Conservation (phyloP, 2,797 vertebrate genomes). For the Gorsachius magnificus region DNA sequence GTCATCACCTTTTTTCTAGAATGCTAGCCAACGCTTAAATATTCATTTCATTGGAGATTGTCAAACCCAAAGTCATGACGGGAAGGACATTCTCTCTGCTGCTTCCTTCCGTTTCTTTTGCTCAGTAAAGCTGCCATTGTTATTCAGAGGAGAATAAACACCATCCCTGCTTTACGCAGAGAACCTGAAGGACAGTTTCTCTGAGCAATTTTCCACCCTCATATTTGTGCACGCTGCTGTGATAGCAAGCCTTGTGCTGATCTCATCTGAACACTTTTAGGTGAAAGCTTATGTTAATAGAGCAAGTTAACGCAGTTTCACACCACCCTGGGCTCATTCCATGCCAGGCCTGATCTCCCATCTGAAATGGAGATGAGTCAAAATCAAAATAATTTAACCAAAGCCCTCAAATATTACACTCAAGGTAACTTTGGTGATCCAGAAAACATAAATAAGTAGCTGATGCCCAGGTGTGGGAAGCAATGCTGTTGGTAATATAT, state of each 20-base stretch:
- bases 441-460: not conserved
- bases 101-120: not conserved
- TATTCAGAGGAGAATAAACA: not conserved
- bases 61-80: not conserved
- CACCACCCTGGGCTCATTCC: not conserved
- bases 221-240: not conserved
- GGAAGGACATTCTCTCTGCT: not conserved
- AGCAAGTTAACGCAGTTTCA: not conserved
- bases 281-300: not conserved
- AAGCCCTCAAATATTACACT: not conserved
- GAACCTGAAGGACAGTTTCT: not conserved
- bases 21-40: not conserved
- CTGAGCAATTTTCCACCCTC: not conserved
- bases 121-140: not conserved
- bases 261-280: not conserved
- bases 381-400: not conserved
- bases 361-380: not conserved
- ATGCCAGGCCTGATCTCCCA: not conserved
- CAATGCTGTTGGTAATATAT: not conserved
- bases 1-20: fast-evolving
- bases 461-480: not conserved
- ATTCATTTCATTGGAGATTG: not conserved
- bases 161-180: not conserved
- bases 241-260: not conserved
- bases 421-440: not conserved